A percentile compares a stretch with the other conserved stretches of the same genome.
Evolutionary conservation across 2,113 vertebrate species (phyloP).

Genomic region (Kobus ellipsiprymnus): DNA sequence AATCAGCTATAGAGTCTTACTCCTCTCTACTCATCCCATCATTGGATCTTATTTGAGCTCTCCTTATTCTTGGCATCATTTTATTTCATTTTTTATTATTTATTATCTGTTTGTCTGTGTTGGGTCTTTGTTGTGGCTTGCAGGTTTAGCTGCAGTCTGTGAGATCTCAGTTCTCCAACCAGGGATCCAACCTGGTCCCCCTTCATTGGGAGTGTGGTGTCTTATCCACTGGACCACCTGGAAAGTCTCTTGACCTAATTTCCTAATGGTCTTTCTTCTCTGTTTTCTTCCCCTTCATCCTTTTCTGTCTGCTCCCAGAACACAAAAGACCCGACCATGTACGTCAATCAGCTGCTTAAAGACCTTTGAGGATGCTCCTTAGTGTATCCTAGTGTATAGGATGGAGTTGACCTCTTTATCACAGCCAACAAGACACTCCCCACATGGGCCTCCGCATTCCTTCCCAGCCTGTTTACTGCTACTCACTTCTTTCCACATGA

Average conservation of each 20-base stretch:
- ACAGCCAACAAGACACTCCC: too few species aligned
- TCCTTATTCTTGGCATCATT: background rate
- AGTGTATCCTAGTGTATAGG: background rate
- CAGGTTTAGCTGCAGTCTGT: background rate
- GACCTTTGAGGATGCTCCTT: background rate
- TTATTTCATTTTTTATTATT: background rate
- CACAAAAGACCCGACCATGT: background rate
- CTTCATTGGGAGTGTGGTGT: background rate
- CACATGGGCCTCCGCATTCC: background rate
- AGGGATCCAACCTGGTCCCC: background rate
- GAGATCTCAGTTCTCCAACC: background rate
- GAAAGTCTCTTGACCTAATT: background rate
- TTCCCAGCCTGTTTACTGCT: background rate
- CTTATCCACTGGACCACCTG: background rate
- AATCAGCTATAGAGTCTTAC: background rate
- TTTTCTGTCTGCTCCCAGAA: background rate
- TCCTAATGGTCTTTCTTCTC: background rate
- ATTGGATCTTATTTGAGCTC: background rate
- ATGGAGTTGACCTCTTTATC: background rate
- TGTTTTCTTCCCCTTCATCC: background rate
- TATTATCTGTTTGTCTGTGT: background rate
- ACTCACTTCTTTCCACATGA: fast-evolving
- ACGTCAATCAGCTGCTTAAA: background rate
- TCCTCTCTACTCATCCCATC: background rate
- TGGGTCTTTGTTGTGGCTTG: background rate